These are phyloP conservation scores for Paracanthobrama guichenoti DNA, from an alignment of 2,113 vertebrate genomes.

Conservation along the genomic window DNA sequence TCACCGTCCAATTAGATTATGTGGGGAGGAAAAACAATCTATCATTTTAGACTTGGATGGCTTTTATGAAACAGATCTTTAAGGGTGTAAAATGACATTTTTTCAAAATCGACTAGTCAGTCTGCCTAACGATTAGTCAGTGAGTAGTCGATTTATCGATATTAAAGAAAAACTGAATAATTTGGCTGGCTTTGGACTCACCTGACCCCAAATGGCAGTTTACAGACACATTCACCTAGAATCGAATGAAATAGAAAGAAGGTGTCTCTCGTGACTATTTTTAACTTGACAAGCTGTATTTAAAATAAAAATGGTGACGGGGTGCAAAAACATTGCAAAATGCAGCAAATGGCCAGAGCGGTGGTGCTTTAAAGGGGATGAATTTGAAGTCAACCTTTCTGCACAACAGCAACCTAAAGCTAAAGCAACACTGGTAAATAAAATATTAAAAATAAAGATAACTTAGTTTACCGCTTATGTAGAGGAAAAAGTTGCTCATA, in stretches of 20 bases:
- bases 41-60: background rate
- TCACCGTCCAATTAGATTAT: constrained; percentile 17
- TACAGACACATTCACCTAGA: background rate
- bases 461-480: background rate
- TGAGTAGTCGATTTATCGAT: background rate
- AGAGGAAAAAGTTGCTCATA: background rate
- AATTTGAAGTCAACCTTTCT: background rate
- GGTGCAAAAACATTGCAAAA: background rate
- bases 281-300: background rate
- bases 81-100: background rate
- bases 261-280: background rate
- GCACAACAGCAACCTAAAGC: background rate
- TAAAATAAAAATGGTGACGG: background rate
- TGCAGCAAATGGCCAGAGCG: background rate
- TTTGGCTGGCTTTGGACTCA: background rate
- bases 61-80: background rate
- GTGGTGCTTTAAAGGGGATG: background rate
- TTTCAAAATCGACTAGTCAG: background rate
- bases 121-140: background rate
- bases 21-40: background rate
- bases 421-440: too few species aligned
- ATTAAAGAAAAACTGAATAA: background rate
- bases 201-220: background rate
- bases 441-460: too few species aligned
- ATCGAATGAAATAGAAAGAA: background rate